A percentile compares a stretch with the other conserved stretches of the same genome.
phyloP scores from a whole-genome alignment of 2,888 invertebrate species.

The Drosophila ochracea region DNA sequence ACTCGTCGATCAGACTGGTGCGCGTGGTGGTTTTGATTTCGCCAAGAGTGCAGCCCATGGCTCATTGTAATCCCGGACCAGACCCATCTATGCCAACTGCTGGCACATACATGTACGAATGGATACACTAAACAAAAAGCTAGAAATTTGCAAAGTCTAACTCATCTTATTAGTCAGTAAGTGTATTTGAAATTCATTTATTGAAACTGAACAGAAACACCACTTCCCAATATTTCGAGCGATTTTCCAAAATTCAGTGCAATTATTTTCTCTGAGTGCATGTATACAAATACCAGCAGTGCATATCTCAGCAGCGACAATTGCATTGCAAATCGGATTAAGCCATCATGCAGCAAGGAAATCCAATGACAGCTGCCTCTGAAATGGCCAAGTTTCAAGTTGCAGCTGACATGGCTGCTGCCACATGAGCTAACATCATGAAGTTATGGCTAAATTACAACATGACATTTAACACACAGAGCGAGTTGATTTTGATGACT shows the following conservation, averaged over 20 bases:
- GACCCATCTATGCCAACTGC: neutral
- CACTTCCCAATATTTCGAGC: accelerated
- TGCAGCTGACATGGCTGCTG: slow-evolving; percentile 16
- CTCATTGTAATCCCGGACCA: slow-evolving; percentile 9
- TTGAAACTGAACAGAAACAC: neutral
- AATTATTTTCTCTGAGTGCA: neutral
- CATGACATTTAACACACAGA: neutral
- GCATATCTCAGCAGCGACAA: slow-evolving; percentile 68
- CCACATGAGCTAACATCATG: slow-evolving; percentile 18
- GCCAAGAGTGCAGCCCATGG: slow-evolving; percentile 33
- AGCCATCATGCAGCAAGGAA: slow-evolving; percentile 57
- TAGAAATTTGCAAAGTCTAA: neutral
- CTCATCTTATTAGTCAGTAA: neutral
- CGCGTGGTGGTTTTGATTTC: slow-evolving; percentile 40
- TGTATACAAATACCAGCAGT: neutral
- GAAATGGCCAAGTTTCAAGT: slow-evolving; percentile 11
- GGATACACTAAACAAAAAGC: neutral
- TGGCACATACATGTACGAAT: neutral
- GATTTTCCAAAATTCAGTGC: neutral
- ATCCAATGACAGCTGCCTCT: slow-evolving; percentile 61
- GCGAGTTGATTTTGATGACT: neutral
- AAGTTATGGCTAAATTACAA: neutral
- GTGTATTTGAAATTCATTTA: no score
- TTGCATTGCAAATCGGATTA: slow-evolving; percentile 78
- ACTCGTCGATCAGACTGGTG: slow-evolving; percentile 39